These are phyloP conservation scores for Novumbra hubbsi DNA, from an alignment of 2,797 vertebrate species.

Conservation along the genomic window DNA sequence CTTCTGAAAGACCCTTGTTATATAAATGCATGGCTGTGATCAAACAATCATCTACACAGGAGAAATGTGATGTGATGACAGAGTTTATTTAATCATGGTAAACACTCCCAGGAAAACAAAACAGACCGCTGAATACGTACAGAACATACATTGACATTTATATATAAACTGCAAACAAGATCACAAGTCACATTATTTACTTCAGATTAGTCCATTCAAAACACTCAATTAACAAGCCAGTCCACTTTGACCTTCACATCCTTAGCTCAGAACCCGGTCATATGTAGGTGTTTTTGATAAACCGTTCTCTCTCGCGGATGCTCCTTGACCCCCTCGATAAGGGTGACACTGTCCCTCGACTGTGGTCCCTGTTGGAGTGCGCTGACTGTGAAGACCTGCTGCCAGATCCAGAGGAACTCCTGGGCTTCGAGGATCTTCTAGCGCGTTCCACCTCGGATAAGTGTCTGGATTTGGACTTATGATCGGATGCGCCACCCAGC, in stretches of 20 bases:
- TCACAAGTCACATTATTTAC: background rate
- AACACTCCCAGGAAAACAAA: background rate
- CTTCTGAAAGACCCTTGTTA: background rate
- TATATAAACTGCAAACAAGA: background rate
- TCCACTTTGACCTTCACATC: background rate
- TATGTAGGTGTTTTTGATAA: conserved; percentile 65
- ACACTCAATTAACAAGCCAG: background rate
- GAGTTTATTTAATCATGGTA: background rate
- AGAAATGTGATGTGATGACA: background rate
- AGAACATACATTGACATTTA: no score
- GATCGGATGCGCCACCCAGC: conserved; percentile 30
- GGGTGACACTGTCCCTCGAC: conserved; percentile 40
- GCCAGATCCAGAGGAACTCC: background rate
- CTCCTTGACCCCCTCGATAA: conserved; percentile 33
- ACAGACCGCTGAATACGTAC: background rate
- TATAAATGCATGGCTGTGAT: background rate
- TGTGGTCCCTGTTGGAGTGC: conserved; percentile 25
- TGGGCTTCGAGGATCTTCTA: conserved; percentile 5
- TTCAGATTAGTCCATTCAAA: background rate
- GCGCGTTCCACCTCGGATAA: conserved; percentile 15
- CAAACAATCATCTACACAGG: background rate
- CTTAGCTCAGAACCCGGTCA: conserved; percentile 35
- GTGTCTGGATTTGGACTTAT: conserved; percentile 8
- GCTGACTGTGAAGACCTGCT: conserved; percentile 23
- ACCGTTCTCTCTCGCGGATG: conserved; percentile 25